Conservation (phyloP, 2,888 invertebrate genomes). For the Ophion slaviceki region DNA sequence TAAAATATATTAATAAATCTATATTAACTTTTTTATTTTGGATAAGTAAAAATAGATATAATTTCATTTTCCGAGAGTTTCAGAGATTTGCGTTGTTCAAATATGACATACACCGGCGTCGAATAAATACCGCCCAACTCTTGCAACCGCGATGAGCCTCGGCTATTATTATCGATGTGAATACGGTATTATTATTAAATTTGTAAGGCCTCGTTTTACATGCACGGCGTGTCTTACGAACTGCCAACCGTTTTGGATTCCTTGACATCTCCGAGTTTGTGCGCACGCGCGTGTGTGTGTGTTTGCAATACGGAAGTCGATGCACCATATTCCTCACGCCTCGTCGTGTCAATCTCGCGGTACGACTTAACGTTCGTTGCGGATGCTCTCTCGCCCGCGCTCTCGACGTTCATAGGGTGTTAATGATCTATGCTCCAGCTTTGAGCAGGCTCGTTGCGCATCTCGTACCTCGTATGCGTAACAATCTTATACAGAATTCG, state of each 20-base stretch:
- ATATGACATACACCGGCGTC: no score
- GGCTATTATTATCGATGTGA: background rate
- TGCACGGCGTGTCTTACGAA: constrained; percentile 29
- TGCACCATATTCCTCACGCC: constrained; percentile 44
- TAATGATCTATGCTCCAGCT: constrained; percentile 32
- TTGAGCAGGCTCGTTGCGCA: background rate
- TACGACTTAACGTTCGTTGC: constrained; percentile 39
- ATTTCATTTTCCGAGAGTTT: no score
- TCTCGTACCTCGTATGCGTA: background rate
- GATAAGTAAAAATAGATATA: no score
- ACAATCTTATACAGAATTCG: no score
- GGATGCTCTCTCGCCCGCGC: constrained; percentile 13
- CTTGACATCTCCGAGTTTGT: no score
- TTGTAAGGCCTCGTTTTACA: constrained; percentile 22
- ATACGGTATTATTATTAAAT: constrained; percentile 15
- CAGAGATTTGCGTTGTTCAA: no score
- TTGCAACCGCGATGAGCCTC: background rate
- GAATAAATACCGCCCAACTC: no score
- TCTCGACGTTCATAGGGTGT: constrained; percentile 49
- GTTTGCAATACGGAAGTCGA: constrained; percentile 32
- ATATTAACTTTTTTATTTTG: no score
- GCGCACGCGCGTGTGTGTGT: background rate
- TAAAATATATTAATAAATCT: no score
- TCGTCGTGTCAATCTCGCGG: constrained; percentile 37
- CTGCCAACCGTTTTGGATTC: constrained; percentile 26